Evolutionary conservation across 2,113 vertebrate genomes (phyloP), one percentile per base, ranked within the genome.

Genomic region (Sebastes fasciatus): DNA sequence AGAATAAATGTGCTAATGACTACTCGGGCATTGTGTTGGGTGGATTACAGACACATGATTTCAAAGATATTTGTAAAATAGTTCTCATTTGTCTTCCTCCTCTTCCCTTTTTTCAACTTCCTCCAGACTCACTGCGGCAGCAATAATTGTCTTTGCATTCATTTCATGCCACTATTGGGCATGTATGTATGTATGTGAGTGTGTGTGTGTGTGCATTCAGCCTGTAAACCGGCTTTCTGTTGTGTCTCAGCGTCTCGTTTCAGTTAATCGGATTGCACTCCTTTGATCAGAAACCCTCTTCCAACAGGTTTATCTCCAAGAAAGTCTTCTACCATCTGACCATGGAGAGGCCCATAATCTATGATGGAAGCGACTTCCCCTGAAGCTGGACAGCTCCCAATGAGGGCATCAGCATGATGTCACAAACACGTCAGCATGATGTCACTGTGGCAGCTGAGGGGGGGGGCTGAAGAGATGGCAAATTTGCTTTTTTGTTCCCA

Each of bases 221-320:
- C 48, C 54, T 74, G 55, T 1, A 70, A 55, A 7, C 54, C 42
- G 10, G 19, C 13, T 58, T 57, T 54, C 13, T 0, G 0, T 68
- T n/a, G 26, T 34, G 26, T 0, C 26, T 61, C 65, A 26, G 68
- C 1, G 0, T 74, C 43, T 63, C 0, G 1, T 46, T 48, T 21
- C 48, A 57, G 11, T 67, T 69, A n/a, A 48, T 71, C 0, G 0
- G 52, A 75, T 82, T 87, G 48, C 42, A 7, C 2, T 21, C 13
- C 55, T 86, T 89, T 82, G 17, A 90, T 88, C 61, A 16, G 23
- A 83, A 82, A n/a, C 26, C 7, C 1, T 84, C 21, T 72, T 80
- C 72, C 75, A 79, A 62, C 94, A 99, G 98, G 88, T 99, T 99
- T 89, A 94, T 99, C 92, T 98, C 98, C 64, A 99, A 99, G 94